These are phyloP conservation scores for Ctenoplectra terminalis DNA, from an alignment of 1,140 invertebrate genomes.

Conservation along the genomic window DNA sequence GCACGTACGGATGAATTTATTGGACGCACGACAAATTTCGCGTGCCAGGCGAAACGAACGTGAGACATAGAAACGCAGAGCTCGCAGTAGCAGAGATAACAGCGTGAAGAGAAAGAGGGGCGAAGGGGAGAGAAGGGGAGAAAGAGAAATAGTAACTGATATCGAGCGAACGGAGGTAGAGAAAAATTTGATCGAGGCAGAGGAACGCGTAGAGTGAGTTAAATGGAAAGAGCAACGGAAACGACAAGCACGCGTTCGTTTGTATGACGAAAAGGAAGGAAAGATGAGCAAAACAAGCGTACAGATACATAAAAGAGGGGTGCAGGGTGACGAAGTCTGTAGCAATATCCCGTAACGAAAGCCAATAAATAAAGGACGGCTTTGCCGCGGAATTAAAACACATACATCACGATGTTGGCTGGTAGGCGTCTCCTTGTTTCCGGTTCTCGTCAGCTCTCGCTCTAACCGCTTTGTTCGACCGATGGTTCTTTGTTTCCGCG, in stretches of 20 bases:
- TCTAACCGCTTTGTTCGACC: conserved; percentile 31
- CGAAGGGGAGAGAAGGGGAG: too few relatives aligned
- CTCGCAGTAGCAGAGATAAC: neutral
- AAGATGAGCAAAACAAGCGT: neutral
- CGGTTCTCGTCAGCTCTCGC: conserved; percentile 48
- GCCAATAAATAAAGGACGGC: conserved; percentile 75
- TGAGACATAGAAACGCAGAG: neutral
- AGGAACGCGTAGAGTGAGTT: neutral
- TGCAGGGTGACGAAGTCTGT: conserved; percentile 65
- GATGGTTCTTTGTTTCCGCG: neutral
- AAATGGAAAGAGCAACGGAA: neutral
- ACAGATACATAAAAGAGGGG: neutral
- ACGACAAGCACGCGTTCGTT: neutral
- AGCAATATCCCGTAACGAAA: conserved; percentile 74
- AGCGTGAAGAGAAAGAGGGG: neutral
- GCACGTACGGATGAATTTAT: conserved; percentile 52
- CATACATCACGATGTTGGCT: conserved; percentile 70
- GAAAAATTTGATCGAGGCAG: too few relatives aligned
- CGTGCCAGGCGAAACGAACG: neutral
- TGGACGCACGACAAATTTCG: conserved; percentile 59
- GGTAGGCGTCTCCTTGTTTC: conserved; percentile 53
- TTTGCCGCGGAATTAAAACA: conserved; percentile 73
- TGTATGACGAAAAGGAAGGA: neutral
- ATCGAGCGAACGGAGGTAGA: too few relatives aligned
- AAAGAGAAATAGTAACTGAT: too few relatives aligned